Percentiles rank a stretch among this genome's conserved stretches.
phyloP scores from a whole-genome alignment of 2,797 vertebrate genomes.

The Cephalopachus bancanus region DNA sequence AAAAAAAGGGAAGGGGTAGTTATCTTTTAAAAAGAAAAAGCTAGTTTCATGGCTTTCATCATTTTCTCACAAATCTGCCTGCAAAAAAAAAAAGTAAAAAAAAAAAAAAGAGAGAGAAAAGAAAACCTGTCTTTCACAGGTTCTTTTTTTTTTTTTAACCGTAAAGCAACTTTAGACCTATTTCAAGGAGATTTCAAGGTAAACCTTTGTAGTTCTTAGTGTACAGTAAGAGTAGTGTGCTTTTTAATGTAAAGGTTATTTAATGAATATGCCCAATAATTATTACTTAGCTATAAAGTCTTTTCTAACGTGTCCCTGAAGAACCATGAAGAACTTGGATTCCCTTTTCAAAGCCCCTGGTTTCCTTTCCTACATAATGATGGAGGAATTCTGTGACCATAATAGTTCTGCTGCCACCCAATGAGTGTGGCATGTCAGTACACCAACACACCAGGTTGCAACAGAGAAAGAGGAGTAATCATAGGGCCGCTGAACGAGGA shows the following conservation, averaged over 20 bases:
- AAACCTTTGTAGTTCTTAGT: slow-evolving; percentile 37
- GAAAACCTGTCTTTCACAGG: not conserved
- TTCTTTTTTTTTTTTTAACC: not conserved
- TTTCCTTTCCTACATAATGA: not conserved
- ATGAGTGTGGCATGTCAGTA: too few species aligned
- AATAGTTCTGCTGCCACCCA: too few species aligned
- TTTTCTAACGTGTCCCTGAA: not conserved
- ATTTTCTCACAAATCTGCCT: slow-evolving; percentile 54
- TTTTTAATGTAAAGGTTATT: slow-evolving; percentile 47
- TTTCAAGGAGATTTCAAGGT: slow-evolving; percentile 64
- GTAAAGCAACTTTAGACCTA: slow-evolving; percentile 39
- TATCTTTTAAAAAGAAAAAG: slow-evolving; percentile 60
- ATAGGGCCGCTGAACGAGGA: too few species aligned
- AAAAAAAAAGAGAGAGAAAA: not conserved
- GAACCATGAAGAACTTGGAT: slow-evolving; percentile 3
- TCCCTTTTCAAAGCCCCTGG: not conserved
- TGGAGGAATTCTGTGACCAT: too few species aligned
- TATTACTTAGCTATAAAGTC: slow-evolving; percentile 23
- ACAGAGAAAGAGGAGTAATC: too few species aligned
- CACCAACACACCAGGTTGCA: too few species aligned
- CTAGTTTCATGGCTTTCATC: slow-evolving; percentile 45
- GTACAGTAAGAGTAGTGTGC: slow-evolving; percentile 2
- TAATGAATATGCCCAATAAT: slow-evolving; percentile 53
- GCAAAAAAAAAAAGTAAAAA: not conserved
- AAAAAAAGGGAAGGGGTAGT: not conserved